Evolutionary conservation across 2,888 invertebrate species (phyloP).

Genomic region (Diachrysia chrysitis): DNA sequence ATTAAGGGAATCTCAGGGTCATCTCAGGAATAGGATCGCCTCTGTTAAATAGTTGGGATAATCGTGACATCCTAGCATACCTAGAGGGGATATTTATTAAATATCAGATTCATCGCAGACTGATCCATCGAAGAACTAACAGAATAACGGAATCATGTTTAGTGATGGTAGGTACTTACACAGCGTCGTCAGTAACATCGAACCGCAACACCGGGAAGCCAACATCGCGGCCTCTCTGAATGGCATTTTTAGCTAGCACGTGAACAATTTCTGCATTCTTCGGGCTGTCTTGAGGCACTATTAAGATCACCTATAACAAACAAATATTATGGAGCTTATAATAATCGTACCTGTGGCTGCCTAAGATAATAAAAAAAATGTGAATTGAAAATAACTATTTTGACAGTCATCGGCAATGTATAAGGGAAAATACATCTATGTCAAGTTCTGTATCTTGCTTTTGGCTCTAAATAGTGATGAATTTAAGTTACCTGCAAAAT

Average conservation of each 20-base stretch:
- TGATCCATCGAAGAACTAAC: neutral
- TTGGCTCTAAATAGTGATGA: too few relatives aligned
- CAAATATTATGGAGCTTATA: neutral
- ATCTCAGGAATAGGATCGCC: neutral
- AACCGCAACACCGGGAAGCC: slow-evolving; percentile 79
- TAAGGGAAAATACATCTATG: too few relatives aligned
- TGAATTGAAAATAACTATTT: too few relatives aligned
- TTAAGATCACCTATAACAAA: slow-evolving; percentile 74
- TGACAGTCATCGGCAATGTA: too few relatives aligned
- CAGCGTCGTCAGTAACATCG: slow-evolving; percentile 72
- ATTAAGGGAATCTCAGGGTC: neutral
- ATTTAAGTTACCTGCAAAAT: slow-evolving; percentile 75
- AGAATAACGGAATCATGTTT: neutral
- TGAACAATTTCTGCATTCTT: slow-evolving; percentile 71
- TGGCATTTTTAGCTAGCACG: slow-evolving; percentile 73
- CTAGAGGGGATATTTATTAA: neutral
- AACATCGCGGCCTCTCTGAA: slow-evolving; percentile 76
- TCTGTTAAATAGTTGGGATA: neutral
- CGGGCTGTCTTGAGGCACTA: slow-evolving; percentile 72
- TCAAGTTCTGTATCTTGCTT: too few relatives aligned
- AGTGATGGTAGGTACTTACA: slow-evolving; percentile 70
- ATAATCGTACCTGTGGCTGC: neutral
- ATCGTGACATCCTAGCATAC: neutral
- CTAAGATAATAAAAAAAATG: too few relatives aligned
- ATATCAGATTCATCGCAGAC: neutral